Conservation (phyloP, 1,140 invertebrate genomes). For the Zaprionus camerounensis region DNA sequence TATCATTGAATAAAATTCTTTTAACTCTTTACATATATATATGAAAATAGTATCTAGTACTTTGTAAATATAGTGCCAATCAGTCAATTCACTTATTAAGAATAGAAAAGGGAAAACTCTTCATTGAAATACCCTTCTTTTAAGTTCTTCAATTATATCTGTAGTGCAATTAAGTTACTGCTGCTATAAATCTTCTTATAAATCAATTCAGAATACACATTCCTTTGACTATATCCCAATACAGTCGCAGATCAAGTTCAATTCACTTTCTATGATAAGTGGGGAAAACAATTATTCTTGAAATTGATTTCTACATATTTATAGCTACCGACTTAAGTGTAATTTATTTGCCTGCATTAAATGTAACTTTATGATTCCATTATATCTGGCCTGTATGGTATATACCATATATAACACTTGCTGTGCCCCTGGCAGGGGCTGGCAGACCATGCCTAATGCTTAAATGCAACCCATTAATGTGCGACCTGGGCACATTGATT, state of each 20-base stretch:
- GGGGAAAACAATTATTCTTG: conserved; percentile 5
- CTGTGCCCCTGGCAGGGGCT: background rate
- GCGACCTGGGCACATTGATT: conserved; percentile 39
- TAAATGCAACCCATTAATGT: conserved; percentile 24
- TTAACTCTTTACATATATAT: no score
- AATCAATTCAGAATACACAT: background rate
- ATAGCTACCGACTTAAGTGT: background rate
- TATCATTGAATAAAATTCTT: no score
- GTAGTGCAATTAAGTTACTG: background rate
- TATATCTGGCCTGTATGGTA: conserved; percentile 10
- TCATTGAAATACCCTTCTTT: no score
- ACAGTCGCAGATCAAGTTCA: background rate
- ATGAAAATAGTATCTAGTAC: no score
- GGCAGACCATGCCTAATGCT: background rate
- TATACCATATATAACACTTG: conserved; percentile 34
- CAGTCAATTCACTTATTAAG: no score
- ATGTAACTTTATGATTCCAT: conserved; percentile 12
- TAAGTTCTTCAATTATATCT: background rate
- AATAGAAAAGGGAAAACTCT: no score
- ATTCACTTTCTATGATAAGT: conserved; percentile 1
- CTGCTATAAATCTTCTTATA: background rate
- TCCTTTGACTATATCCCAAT: background rate
- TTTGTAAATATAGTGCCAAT: no score
- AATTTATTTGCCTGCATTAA: conserved; percentile 7
- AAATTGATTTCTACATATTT: conserved; percentile 7